phyloP scores from a whole-genome alignment of 2,888 invertebrate genomes.

The Stenodera caucasica region DNA sequence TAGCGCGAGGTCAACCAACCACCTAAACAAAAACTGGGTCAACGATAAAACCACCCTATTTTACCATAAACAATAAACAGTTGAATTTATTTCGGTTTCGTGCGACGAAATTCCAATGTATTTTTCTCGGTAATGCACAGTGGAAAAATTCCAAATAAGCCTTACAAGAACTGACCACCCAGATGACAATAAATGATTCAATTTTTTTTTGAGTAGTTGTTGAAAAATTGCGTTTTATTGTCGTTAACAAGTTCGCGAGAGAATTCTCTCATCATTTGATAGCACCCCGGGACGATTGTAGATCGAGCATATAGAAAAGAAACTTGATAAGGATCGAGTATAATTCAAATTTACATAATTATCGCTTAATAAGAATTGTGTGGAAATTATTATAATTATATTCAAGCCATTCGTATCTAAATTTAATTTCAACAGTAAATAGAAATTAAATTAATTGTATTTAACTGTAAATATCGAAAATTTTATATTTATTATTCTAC shows the following conservation, averaged over 20 bases:
- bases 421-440: too few relatives aligned
- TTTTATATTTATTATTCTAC: background rate
- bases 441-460: too few relatives aligned
- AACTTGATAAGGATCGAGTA: background rate
- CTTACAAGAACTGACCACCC: background rate
- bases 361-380: background rate
- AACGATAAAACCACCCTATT: background rate
- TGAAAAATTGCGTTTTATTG: background rate
- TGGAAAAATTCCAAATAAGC: background rate
- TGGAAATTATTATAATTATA: background rate
- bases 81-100: background rate
- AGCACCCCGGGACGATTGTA: background rate
- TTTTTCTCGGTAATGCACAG: background rate
- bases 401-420: background rate
- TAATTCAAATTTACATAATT: background rate
- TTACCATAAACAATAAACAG: background rate
- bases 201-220: too few relatives aligned
- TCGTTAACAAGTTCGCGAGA: background rate
- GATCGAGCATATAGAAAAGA: background rate
- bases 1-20: background rate
- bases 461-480: too few relatives aligned
- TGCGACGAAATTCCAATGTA: background rate
- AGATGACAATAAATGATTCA: background rate
- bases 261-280: background rate
- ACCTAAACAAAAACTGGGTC: background rate